phyloP scores from a whole-genome alignment of 2,888 invertebrate genomes.

The Tenthredo amoena region DNA sequence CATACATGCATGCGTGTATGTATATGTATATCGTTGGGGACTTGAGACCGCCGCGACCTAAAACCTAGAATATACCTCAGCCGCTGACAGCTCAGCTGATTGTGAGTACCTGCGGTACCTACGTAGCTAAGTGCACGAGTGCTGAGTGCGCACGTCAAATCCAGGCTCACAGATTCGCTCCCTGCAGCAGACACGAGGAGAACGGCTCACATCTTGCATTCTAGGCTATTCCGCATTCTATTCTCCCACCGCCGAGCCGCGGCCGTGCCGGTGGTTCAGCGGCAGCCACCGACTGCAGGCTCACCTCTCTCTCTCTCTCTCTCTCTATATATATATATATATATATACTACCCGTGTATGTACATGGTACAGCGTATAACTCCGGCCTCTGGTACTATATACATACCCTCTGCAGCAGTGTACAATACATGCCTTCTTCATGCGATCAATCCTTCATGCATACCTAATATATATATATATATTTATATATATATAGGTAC shows the following conservation, averaged over 20 bases:
- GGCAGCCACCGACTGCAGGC: conserved; percentile 68
- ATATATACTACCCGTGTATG: neutral
- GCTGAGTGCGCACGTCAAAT: conserved; percentile 15
- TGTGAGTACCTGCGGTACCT: neutral
- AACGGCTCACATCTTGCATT: conserved; percentile 75
- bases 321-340: neutral
- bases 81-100: conserved; percentile 41
- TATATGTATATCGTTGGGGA: neutral
- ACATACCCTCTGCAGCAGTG: neutral
- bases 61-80: neutral
- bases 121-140: conserved; percentile 20
- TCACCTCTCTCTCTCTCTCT: too few relatives aligned
- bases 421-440: neutral
- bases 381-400: neutral
- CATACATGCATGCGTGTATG: neutral
- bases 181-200: neutral
- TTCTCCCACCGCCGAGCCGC: conserved; percentile 71
- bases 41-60: neutral
- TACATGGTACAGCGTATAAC: neutral
- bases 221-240: conserved; percentile 79
- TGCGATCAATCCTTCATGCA: neutral
- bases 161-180: conserved; percentile 27
- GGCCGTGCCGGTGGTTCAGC: conserved; percentile 59
- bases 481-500: too few relatives aligned
- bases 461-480: too few relatives aligned